Evolutionary conservation across 2,888 invertebrate species (phyloP).

Genomic region (Microctonus brassicae): DNA sequence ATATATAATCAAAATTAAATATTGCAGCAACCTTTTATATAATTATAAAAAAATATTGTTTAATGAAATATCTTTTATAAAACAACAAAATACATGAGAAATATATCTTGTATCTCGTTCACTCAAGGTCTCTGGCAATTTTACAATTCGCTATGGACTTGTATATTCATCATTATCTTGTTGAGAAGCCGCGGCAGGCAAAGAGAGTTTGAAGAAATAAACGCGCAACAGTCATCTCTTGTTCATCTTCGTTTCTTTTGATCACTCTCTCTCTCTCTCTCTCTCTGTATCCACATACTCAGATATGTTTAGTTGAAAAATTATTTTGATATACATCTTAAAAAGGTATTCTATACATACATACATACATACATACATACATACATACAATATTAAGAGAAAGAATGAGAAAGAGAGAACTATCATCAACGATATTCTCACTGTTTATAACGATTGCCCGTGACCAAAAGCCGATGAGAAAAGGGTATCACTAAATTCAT

Average conservation of each 20-base stretch:
- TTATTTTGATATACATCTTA: conserved; percentile 22
- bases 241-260: neutral
- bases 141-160: conserved; percentile 39
- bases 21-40: too few relatives aligned
- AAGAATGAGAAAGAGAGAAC: too few relatives aligned
- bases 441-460: conserved; percentile 61
- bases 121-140: conserved; percentile 36
- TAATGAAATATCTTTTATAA: neutral
- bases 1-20: too few relatives aligned
- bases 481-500: neutral
- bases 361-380: neutral
- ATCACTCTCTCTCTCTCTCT: too few relatives aligned
- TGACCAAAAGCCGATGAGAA: conserved; percentile 60
- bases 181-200: neutral
- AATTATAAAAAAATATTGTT: too few relatives aligned
- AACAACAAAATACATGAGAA: neutral
- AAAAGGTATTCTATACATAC: neutral
- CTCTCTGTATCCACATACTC: neutral
- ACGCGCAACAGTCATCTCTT: neutral
- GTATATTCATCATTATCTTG: conserved; percentile 21
- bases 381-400: too few relatives aligned
- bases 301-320: conserved; percentile 5
- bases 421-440: neutral
- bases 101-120: conserved; percentile 11
- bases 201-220: neutral